A percentile compares a stretch with the other conserved stretches of the same genome.
These are phyloP conservation scores for Sebastes oblongus DNA, from an alignment of 2,797 vertebrate genomes.

Conservation along the genomic window DNA sequence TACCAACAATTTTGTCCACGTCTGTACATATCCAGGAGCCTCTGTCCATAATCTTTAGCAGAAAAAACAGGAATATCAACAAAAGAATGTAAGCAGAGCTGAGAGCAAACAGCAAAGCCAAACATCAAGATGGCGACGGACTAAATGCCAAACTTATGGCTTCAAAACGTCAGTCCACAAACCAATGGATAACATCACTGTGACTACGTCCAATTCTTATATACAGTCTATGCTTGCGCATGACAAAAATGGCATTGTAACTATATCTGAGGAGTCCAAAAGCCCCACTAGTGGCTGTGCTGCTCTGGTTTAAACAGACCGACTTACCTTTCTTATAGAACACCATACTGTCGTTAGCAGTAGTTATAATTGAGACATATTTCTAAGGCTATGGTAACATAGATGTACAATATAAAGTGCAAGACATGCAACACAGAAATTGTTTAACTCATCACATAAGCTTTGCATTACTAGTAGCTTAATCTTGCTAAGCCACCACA, in stretches of 20 bases:
- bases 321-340: not conserved
- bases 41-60: not conserved
- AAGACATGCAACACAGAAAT: not conserved
- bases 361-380: not conserved
- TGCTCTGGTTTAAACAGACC: not conserved
- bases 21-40: not conserved
- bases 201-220: too few relatives aligned
- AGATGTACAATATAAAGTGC: not conserved
- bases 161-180: too few relatives aligned
- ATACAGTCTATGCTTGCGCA: too few relatives aligned
- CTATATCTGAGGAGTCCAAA: not conserved
- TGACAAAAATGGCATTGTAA: too few relatives aligned
- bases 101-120: not conserved
- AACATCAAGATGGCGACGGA: accelerated
- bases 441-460: not conserved
- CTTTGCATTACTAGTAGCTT: not conserved
- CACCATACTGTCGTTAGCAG: not conserved
- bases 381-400: not conserved
- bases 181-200: too few relatives aligned
- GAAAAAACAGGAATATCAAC: not conserved
- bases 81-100: not conserved
- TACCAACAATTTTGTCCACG: too few relatives aligned
- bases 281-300: not conserved
- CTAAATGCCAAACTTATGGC: accelerated
- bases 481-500: not conserved